phyloP scores from a whole-genome alignment of 2,113 vertebrate genomes.

The Archocentrus centrarchus region DNA sequence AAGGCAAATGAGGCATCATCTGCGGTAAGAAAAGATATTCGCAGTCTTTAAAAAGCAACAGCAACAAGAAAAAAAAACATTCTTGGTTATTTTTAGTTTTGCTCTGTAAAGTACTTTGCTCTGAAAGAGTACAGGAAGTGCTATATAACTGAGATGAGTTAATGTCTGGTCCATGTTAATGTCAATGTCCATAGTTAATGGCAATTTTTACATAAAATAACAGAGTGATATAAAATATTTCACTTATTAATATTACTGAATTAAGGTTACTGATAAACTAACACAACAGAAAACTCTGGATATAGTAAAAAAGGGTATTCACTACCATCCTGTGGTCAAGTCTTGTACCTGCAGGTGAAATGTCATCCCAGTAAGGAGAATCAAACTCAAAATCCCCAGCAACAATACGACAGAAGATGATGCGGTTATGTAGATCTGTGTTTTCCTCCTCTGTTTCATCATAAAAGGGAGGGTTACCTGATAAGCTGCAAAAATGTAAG shows the following conservation, averaged over 20 bases:
- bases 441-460: conserved; percentile 88
- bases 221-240: neutral
- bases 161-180: too few species aligned
- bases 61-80: neutral
- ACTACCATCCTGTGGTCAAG: conserved; percentile 56
- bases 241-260: neutral
- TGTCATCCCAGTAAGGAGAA: conserved; percentile 88
- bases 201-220: neutral
- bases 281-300: neutral
- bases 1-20: neutral
- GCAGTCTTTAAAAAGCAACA: fast-evolving
- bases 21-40: neutral
- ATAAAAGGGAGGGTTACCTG: conserved; percentile 88
- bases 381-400: conserved; percentile 89
- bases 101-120: neutral
- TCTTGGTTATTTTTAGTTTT: neutral
- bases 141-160: too few species aligned
- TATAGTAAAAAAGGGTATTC: neutral
- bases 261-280: neutral
- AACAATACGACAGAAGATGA: conserved; percentile 88
- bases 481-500: conserved; percentile 70
- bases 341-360: conserved; percentile 84
- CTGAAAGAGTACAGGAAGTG: too few species aligned
- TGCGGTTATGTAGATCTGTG: conserved; percentile 85
- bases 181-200: fast-evolving